A percentile compares a stretch with the other conserved stretches of the same genome.
These are phyloP conservation scores for Atopsyche davidsoni DNA, from an alignment of 1,140 invertebrate species.

Conservation along the genomic window DNA sequence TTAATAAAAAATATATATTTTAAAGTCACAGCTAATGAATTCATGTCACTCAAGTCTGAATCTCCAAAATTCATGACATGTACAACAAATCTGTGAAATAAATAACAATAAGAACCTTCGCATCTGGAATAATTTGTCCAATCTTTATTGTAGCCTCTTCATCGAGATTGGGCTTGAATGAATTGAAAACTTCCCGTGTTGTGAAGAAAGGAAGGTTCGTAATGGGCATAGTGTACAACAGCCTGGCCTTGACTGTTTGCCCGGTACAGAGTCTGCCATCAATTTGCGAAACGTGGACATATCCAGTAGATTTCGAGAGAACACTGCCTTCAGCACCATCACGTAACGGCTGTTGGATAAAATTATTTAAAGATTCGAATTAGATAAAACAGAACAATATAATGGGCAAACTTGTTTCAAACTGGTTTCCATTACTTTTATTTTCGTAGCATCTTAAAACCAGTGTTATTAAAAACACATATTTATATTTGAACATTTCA, in stretches of 20 bases:
- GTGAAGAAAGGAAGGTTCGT: conserved; percentile 54
- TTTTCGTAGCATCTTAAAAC: background rate
- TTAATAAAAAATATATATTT: conserved; percentile 2
- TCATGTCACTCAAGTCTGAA: too few relatives aligned
- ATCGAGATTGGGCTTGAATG: conserved; percentile 35
- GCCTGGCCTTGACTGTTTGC: conserved; percentile 45
- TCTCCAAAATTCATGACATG: too few relatives aligned
- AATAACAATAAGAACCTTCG: conserved; percentile 33
- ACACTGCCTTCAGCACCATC: conserved; percentile 55
- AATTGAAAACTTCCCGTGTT: conserved; percentile 38
- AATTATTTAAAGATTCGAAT: too few relatives aligned
- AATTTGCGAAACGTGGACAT: conserved; percentile 50
- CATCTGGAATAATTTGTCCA: conserved; percentile 39
- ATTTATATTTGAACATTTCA: too few relatives aligned
- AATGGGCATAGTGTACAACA: conserved; percentile 62
- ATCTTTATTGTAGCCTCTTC: conserved; percentile 36
- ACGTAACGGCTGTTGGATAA: conserved; percentile 40
- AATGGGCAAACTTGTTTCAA: too few relatives aligned
- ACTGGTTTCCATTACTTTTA: too few relatives aligned
- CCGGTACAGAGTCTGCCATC: conserved; percentile 34
- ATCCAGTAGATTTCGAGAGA: conserved; percentile 46
- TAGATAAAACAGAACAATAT: too few relatives aligned
- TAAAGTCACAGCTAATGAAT: too few relatives aligned
- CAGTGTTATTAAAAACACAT: background rate
- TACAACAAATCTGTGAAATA: background rate